phyloP scores from a whole-genome alignment of 2,888 invertebrate genomes.

The Pachymerium ferrugineum region DNA sequence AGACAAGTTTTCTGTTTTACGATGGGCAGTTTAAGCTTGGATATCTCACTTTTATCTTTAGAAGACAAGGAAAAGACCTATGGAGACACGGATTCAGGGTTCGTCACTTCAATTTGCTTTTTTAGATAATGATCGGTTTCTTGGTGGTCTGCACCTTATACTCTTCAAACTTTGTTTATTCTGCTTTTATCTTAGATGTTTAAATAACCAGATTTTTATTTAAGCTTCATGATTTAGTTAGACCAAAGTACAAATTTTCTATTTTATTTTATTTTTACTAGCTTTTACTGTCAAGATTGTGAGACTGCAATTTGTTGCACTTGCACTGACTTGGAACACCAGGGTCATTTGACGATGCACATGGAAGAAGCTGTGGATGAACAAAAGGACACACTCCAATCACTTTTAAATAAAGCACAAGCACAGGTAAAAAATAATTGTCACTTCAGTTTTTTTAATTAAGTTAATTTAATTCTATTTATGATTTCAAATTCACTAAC shows the following conservation, averaged over 20 bases:
- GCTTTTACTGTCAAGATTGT: slow-evolving; percentile 51
- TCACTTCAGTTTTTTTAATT: not conserved
- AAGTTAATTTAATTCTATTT: not conserved
- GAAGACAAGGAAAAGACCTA: slow-evolving; percentile 41
- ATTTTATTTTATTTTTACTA: slow-evolving; percentile 33
- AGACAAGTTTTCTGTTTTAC: not conserved
- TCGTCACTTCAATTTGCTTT: not conserved
- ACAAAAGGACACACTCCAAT: slow-evolving; percentile 43
- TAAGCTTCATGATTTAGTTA: not conserved
- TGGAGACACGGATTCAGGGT: not conserved
- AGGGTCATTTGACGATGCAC: slow-evolving; percentile 48
- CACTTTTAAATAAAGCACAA: slow-evolving; percentile 44
- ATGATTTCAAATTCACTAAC: not conserved
- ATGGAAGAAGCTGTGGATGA: slow-evolving; percentile 50
- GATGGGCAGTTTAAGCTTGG: slow-evolving; percentile 12
- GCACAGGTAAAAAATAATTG: slow-evolving; percentile 39
- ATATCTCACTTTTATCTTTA: not conserved
- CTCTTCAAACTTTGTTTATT: no score
- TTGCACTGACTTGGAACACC: slow-evolving; percentile 51
- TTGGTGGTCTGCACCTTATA: no score
- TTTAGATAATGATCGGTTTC: not conserved
- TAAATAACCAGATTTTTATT: no score
- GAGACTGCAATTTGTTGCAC: slow-evolving; percentile 52
- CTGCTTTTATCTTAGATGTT: not conserved
- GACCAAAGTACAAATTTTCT: not conserved